phyloP scores from a whole-genome alignment of 2,113 vertebrate species.

The Dromiciops gliroides region DNA sequence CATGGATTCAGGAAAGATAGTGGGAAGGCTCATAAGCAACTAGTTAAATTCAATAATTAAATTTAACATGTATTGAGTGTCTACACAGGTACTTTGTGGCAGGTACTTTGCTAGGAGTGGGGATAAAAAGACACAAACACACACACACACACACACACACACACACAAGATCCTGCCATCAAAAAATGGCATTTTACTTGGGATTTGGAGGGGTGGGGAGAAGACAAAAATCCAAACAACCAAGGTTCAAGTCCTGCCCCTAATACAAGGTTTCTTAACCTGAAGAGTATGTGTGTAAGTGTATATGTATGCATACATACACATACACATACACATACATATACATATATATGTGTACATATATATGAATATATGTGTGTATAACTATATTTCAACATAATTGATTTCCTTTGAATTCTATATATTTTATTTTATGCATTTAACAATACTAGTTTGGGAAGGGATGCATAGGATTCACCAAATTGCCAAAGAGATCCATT shows the following conservation, averaged over 20 bases:
- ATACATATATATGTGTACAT: too few relatives aligned
- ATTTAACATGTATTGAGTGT: neutral
- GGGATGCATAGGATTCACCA: neutral
- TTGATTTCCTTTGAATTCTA: neutral
- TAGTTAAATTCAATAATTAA: neutral
- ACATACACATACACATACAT: too few relatives aligned
- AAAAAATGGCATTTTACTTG: neutral
- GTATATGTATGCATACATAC: too few relatives aligned
- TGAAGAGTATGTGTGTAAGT: too few relatives aligned
- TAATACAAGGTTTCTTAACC: too few relatives aligned
- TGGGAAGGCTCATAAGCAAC: neutral
- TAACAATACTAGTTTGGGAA: neutral
- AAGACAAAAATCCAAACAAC: neutral
- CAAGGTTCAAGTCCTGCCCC: neutral
- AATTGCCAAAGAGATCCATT: neutral
- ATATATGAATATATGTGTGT: too few relatives aligned
- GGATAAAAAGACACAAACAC: neutral
- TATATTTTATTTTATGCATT: neutral
- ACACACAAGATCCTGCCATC: neutral
- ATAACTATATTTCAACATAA: neutral
- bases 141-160: too few relatives aligned
- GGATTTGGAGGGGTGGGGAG: neutral
- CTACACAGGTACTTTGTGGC: too few relatives aligned
- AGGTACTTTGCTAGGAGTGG: neutral
- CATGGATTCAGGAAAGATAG: slow-evolving; percentile 7